phyloP scores from a whole-genome alignment of 2,797 vertebrate genomes.

The Sylvia borin region DNA sequence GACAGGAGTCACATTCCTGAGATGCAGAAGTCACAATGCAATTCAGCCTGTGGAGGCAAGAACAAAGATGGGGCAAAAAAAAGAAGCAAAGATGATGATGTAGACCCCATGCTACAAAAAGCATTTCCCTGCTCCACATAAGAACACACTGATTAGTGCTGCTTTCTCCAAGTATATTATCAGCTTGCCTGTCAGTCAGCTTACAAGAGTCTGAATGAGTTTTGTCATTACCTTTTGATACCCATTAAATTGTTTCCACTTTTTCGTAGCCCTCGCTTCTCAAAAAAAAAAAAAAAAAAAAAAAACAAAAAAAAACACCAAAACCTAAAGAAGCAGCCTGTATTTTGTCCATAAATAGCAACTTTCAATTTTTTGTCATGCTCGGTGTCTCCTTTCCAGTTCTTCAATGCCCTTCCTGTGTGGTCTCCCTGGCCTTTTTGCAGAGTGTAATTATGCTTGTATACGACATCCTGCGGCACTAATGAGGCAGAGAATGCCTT shows the following conservation, averaged over 20 bases:
- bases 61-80: background rate
- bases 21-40: background rate
- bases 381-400: constrained; percentile 17
- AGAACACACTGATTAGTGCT: background rate
- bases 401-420: constrained; percentile 60
- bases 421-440: constrained; percentile 53
- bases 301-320: accelerated
- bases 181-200: background rate
- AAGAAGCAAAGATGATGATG: background rate
- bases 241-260: background rate
- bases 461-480: constrained; percentile 48
- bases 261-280: background rate
- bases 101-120: background rate
- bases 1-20: background rate
- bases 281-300: no score
- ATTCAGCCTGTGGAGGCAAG: background rate
- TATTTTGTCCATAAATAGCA: constrained; percentile 15
- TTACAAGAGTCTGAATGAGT: background rate
- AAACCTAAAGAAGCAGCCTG: background rate
- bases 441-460: constrained; percentile 18
- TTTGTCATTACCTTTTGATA: background rate
- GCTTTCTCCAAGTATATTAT: background rate
- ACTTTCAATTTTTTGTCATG: background rate
- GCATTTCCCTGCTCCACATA: background rate
- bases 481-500: constrained; percentile 42